Evolutionary conservation across 1,140 invertebrate species (phyloP).

Genomic region (Listronotus oregonensis): DNA sequence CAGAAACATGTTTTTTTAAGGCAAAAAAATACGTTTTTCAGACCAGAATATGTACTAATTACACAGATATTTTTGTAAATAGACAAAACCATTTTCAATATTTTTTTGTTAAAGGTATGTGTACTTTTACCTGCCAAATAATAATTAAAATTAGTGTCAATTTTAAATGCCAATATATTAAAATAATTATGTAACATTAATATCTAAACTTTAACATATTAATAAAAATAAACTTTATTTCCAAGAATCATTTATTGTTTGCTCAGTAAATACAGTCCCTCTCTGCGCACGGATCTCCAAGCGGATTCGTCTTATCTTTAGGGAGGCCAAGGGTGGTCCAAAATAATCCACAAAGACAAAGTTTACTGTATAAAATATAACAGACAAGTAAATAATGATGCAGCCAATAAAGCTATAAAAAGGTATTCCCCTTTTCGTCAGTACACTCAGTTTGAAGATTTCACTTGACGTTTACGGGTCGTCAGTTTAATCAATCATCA

Average conservation of each 20-base stretch:
- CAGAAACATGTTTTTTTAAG: no score
- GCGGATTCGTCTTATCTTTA: conserved; percentile 10
- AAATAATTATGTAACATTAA: no score
- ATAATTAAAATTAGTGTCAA: no score
- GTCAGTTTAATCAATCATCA: conserved; percentile 27
- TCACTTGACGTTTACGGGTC: not conserved
- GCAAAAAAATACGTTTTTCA: no score
- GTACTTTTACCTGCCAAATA: no score
- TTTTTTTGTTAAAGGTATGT: no score
- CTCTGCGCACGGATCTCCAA: conserved; percentile 23
- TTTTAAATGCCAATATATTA: no score
- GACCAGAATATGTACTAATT: no score
- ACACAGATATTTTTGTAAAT: no score
- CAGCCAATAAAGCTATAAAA: conserved; percentile 6
- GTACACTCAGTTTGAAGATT: not conserved
- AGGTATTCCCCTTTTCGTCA: not conserved
- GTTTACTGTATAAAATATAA: not conserved
- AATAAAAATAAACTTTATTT: not conserved
- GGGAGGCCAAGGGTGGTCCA: conserved; percentile 19
- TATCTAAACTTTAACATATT: no score
- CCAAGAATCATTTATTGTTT: no score
- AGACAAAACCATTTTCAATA: no score
- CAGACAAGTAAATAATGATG: not conserved
- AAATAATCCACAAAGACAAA: conserved; percentile 27
- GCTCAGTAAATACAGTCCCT: conserved; percentile 5